Percentiles rank a stretch among this genome's conserved stretches.
phyloP scores from a whole-genome alignment of 2,113 vertebrate genomes.

The Ovis aries region ARS-UI_Ramb_v3.0 NC_056058.1:45425001-45425500 shows the following conservation, averaged over 20 bases:
- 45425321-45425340: background rate
- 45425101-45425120: background rate
- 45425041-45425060: background rate
- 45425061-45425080: background rate
- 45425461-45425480: background rate
- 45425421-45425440: background rate
- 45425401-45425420: background rate
- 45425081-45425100: background rate
- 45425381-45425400: background rate
- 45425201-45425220: background rate
- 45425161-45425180: background rate
- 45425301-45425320: background rate
- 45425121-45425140: background rate
- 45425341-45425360: background rate
- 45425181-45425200: background rate
- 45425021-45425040: constrained; percentile 23
- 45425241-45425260: background rate
- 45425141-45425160: background rate
- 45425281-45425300: background rate
- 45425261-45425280: background rate
- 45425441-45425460: background rate
- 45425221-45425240: background rate
- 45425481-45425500: background rate
- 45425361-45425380: background rate
- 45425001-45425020: constrained; percentile 27